A percentile compares a stretch with the other conserved stretches of the same genome.
Conservation (phyloP, 2,113 vertebrate genomes). For the Stegastes partitus region DNA sequence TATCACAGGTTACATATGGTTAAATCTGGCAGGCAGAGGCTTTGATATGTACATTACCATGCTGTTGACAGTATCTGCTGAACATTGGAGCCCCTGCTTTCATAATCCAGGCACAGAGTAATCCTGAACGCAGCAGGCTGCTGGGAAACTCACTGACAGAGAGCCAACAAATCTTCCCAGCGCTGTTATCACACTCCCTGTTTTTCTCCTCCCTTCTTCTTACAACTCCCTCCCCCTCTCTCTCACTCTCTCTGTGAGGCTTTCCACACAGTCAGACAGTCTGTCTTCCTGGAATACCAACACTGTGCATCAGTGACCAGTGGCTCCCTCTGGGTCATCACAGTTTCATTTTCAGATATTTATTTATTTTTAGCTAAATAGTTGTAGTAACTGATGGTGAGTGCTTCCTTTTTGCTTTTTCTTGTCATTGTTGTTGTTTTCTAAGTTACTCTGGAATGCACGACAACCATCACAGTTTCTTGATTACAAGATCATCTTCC, state of each 20-base stretch:
- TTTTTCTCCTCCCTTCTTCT: conserved; percentile 55
- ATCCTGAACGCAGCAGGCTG: conserved; percentile 44
- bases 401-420: neutral
- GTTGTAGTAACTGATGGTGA: neutral
- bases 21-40: conserved; percentile 4
- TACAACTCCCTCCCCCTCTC: conserved; percentile 19
- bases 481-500: neutral
- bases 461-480: rapidly evolving
- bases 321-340: conserved; percentile 18
- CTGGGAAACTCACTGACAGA: conserved; percentile 55
- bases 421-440: neutral
- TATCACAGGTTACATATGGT: neutral
- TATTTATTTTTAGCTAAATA: neutral
- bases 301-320: conserved; percentile 33
- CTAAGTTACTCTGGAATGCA: neutral
- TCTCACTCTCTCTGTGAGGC: conserved; percentile 7
- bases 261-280: conserved; percentile 20
- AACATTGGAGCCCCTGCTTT: conserved; percentile 38
- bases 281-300: conserved; percentile 56
- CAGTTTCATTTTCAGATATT: conserved; percentile 12
- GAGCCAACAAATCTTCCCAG: conserved; percentile 54
- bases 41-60: conserved; percentile 72
- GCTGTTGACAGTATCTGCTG: conserved; percentile 26
- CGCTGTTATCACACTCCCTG: conserved; percentile 59
- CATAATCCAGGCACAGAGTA: conserved; percentile 55